A percentile compares a stretch with the other conserved stretches of the same genome.
Conservation (phyloP, 2,888 invertebrate species). For the Hyles lineata region DNA sequence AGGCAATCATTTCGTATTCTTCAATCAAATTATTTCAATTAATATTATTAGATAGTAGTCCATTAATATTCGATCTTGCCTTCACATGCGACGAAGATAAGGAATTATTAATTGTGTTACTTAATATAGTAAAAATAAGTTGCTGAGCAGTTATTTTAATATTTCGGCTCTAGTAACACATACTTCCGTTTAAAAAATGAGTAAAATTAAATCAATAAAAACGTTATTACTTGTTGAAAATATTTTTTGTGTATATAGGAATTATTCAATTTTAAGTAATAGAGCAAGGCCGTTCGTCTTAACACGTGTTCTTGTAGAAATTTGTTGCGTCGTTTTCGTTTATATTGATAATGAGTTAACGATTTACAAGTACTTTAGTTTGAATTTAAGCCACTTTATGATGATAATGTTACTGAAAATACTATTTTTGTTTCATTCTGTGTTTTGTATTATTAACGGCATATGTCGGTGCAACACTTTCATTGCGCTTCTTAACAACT, state of each 20-base stretch:
- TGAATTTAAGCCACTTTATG: neutral
- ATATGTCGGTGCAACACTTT: neutral
- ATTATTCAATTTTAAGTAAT: neutral
- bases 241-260: conserved; percentile 21
- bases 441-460: neutral
- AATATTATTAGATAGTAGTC: neutral
- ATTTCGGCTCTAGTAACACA: neutral
- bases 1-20: no score
- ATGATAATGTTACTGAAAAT: no score
- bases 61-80: neutral
- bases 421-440: no score
- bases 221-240: conserved; percentile 9
- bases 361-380: neutral
- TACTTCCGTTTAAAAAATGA: neutral
- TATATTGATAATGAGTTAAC: neutral
- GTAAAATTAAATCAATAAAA: conserved; percentile 19
- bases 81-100: neutral
- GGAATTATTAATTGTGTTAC: neutral
- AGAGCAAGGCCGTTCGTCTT: neutral
- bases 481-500: neutral
- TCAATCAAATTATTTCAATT: neutral
- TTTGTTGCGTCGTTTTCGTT: neutral
- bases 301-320: neutral
- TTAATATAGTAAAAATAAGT: no score
- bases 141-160: neutral